Conservation (phyloP, 2,888 invertebrate species). For the Lomographa bimaculata region DNA sequence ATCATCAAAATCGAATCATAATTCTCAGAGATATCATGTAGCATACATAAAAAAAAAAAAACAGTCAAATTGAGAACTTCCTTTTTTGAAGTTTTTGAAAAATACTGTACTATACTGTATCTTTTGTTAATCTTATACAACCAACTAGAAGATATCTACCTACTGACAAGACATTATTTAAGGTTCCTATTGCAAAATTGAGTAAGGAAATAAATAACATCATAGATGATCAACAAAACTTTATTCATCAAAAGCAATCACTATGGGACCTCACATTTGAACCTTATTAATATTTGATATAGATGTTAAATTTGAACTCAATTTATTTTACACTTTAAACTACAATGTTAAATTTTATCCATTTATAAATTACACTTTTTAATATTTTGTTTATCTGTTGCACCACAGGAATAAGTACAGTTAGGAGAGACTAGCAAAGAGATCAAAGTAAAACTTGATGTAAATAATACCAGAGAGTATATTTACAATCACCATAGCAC, state of each 20-base stretch:
- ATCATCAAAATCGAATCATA: too few relatives aligned
- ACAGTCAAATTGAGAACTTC: too few relatives aligned
- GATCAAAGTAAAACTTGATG: conserved; percentile 21
- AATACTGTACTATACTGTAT: too few relatives aligned
- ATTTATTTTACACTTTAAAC: conserved; percentile 7
- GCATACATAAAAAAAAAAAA: too few relatives aligned
- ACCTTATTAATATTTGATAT: conserved; percentile 27
- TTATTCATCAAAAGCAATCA: conserved; percentile 31
- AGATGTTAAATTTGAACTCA: conserved; percentile 12
- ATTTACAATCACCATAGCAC: conserved; percentile 25
- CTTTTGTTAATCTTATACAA: too few relatives aligned
- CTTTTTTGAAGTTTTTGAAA: too few relatives aligned
- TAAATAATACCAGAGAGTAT: conserved; percentile 27
- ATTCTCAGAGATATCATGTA: too few relatives aligned
- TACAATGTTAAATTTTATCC: conserved; percentile 17
- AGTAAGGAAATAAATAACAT: too few relatives aligned
- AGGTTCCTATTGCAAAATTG: too few relatives aligned
- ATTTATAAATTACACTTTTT: conserved; percentile 5
- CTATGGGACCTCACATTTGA: conserved; percentile 31
- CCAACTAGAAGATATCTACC: too few relatives aligned
- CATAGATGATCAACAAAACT: conserved; percentile 33
- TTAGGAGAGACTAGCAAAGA: conserved; percentile 31
- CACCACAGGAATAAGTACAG: conserved; percentile 20
- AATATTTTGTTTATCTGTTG: background rate
- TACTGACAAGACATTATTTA: too few relatives aligned